phyloP scores from a whole-genome alignment of 30 jellyfish, hydroid and myxozoan genomes.

The Turritopsis dohrnii region DNA sequence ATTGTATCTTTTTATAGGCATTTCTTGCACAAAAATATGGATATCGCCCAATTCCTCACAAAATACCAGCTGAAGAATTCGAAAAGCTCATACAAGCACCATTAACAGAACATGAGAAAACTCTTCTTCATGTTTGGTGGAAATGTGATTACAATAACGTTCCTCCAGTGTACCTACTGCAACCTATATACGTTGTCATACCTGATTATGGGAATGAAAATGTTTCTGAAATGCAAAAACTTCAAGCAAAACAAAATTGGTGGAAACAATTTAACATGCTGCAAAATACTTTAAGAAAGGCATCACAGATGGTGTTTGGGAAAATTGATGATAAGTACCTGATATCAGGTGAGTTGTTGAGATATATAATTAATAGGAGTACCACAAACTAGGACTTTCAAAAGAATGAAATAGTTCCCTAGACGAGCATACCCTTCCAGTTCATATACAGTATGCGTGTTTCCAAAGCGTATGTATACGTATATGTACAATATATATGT shows the following conservation, averaged over 20 bases:
- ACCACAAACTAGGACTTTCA: no score
- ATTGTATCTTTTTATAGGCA: no score
- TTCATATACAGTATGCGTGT: no score
- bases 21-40: conserved; percentile 85
- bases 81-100: conserved; percentile 42
- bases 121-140: conserved; percentile 54
- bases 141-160: conserved; percentile 51
- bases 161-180: conserved; percentile 65
- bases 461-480: no score
- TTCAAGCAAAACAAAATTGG: conserved; percentile 64
- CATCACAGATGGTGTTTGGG: conserved; percentile 37
- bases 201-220: conserved; percentile 60
- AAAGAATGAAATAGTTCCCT: no score
- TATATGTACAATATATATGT: no score
- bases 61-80: conserved; percentile 50
- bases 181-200: conserved; percentile 42
- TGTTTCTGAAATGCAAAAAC: conserved; percentile 37
- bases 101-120: conserved; percentile 34
- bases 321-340: conserved; percentile 46
- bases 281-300: conserved; percentile 55
- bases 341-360: neutral
- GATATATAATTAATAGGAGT: no score
- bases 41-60: conserved; percentile 86
- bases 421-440: no score
- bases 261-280: conserved; percentile 55